Percentiles rank a stretch among this genome's conserved stretches.
phyloP scores from a whole-genome alignment of 2,888 invertebrate species.

The Temnothorax rugatulus region DNA sequence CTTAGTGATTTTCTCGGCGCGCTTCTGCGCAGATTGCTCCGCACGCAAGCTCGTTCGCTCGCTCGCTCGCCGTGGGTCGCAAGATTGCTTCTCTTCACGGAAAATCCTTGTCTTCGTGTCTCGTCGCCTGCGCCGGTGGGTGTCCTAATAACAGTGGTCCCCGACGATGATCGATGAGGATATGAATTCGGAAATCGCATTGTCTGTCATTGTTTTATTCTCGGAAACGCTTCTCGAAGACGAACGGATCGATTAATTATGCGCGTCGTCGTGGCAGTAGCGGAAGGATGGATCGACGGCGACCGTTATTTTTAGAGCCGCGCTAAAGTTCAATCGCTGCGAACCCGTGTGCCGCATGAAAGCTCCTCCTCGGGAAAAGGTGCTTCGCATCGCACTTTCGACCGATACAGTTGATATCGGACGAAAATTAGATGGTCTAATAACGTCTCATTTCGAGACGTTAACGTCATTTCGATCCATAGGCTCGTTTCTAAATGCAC shows the following conservation, averaged over 20 bases:
- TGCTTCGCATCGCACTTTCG: not conserved
- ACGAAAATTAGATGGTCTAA: not conserved
- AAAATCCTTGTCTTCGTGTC: constrained; percentile 29
- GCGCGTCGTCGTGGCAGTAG: constrained; percentile 59
- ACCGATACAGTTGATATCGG: not conserved
- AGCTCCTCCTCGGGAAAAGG: not conserved
- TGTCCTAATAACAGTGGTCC: not conserved
- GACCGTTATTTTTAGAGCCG: constrained; percentile 71
- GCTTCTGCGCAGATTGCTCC: constrained; percentile 71
- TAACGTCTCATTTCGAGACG: not conserved
- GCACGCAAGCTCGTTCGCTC: constrained; percentile 38
- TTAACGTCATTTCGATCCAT: not conserved
- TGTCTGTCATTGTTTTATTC: not conserved
- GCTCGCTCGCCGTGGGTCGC: constrained; percentile 10
- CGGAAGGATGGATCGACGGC: constrained; percentile 61
- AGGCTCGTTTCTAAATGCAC: not conserved
- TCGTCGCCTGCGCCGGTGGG: not conserved
- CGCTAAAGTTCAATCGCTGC: constrained; percentile 70
- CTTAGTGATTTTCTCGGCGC: constrained; percentile 56
- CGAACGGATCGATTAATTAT: constrained; percentile 37
- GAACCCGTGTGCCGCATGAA: constrained; percentile 13
- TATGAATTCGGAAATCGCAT: not conserved
- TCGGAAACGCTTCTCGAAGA: not conserved
- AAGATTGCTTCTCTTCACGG: constrained; percentile 53
- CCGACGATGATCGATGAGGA: not conserved